Evolutionary conservation across 2,888 invertebrate species (phyloP).

Genomic region (Himalopsyche japonica): DNA sequence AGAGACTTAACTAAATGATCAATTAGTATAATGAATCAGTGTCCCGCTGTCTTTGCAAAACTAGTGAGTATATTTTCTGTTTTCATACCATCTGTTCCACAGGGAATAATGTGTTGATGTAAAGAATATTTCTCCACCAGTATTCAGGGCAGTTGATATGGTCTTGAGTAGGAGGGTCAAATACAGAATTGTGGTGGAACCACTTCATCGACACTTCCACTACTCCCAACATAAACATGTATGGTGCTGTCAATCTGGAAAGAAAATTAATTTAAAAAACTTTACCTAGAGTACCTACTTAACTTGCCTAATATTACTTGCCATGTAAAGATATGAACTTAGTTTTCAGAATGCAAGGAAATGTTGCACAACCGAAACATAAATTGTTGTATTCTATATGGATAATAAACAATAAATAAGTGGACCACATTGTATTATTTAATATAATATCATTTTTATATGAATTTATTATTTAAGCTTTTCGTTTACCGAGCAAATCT

Average conservation of each 20-base stretch:
- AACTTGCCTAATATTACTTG: too few relatives aligned
- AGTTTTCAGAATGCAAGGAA: too few relatives aligned
- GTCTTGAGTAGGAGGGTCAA: slow-evolving; percentile 81
- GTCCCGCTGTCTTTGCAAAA: too few relatives aligned
- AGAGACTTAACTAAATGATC: too few relatives aligned
- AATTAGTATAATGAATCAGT: too few relatives aligned
- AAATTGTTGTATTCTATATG: too few relatives aligned
- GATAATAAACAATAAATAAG: too few relatives aligned
- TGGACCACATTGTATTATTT: not conserved
- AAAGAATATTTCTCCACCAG: slow-evolving; percentile 87
- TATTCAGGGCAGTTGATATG: slow-evolving; percentile 80
- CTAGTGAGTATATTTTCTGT: not conserved
- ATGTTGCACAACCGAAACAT: too few relatives aligned
- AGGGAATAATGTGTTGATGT: slow-evolving; percentile 84
- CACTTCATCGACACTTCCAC: slow-evolving; percentile 87
- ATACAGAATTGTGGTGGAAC: slow-evolving; percentile 79
- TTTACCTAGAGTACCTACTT: too few relatives aligned
- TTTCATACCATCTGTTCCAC: slow-evolving; percentile 77
- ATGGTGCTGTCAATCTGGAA: slow-evolving; percentile 75
- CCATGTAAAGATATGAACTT: too few relatives aligned
- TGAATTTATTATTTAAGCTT: not conserved
- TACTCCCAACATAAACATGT: slow-evolving; percentile 80
- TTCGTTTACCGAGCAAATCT: slow-evolving; percentile 70
- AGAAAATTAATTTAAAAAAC: not conserved
- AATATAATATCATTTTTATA: not conserved